Base-by-base conservation (phyloP, 2,797 vertebrate genomes). In the Tragelaphus oryx region DNA sequence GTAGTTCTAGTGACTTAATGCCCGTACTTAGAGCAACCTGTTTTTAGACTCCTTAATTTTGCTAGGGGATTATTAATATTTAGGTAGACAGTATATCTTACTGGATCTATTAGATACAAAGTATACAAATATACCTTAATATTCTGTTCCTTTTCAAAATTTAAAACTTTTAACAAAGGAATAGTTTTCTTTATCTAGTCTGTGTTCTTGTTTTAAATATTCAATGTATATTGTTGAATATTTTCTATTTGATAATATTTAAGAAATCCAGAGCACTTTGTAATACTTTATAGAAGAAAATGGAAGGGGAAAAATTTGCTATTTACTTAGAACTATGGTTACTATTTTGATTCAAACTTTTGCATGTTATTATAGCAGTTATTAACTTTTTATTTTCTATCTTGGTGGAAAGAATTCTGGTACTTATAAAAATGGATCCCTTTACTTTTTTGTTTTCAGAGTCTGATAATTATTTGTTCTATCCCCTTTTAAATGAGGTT, bases 221-320 rank as follows among this genome's bases (percentile, higher is more conserved):
- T 89, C 76, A 75, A 0, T 79, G 52, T 87, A 54, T 82, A 52
- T 37, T 79, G 57, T 59, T 91, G 20, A 80, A 75, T 89, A 65
- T 75, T 90, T 85, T 95, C 4, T 13, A 87, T 85, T 89, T 96
- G 62, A 57, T 87, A 94, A 83, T 44, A 60, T 89, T 83, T 87
- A 87, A 83, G 79, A 93, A 93, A 68, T 22, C 60, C n/a, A 79
- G 37, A 87, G 13, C 8, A 88, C 33, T 91, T 94, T 92, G 8
- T 86, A 85, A 85, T 20, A 87, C 37, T 93, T 95, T 41, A 28
- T 71, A 59, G 50, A 89, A 75, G 81, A 89, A 94, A 16, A 48
- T 93, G 50, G 46, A 87, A 92, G n/a, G 22, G 75, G 78, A 33
- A 59, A 93, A 93, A 62, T 78, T 74, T 74, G n/a, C 28, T 79